phyloP scores from a whole-genome alignment of 2,888 invertebrate species.

The Folsomia candida region DNA sequence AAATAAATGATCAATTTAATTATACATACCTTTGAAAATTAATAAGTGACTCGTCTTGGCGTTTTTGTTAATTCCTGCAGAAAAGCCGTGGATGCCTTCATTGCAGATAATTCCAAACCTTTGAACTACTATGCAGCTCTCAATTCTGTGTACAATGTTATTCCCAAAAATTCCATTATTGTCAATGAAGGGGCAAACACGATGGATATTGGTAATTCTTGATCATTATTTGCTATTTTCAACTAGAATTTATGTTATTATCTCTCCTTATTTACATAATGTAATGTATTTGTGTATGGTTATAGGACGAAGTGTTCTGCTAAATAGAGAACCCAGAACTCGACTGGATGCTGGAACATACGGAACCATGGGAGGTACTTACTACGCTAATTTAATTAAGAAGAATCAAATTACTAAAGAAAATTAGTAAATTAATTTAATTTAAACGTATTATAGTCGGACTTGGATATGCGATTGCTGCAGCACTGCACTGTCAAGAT shows the following conservation, averaged over 20 bases:
- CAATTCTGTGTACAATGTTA: constrained; percentile 70
- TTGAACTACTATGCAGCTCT: constrained; percentile 93
- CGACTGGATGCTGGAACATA: constrained; percentile 80
- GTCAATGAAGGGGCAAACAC: constrained; percentile 98
- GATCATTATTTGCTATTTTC: too few species aligned
- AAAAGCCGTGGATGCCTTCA: constrained; percentile 60
- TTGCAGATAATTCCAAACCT: constrained; percentile 69
- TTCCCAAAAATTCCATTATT: constrained; percentile 81
- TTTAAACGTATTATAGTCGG: too few species aligned
- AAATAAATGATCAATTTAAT: constrained; percentile 55
- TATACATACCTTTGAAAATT: neutral
- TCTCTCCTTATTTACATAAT: too few species aligned
- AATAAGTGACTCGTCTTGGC: constrained; percentile 9
- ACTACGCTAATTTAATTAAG: too few species aligned
- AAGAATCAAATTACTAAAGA: constrained; percentile 62
- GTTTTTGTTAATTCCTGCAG: constrained; percentile 28
- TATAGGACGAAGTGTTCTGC: constrained; percentile 74
- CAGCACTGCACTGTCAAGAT: constrained; percentile 84
- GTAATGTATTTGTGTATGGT: too few species aligned
- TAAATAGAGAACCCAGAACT: constrained; percentile 78
- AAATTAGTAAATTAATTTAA: too few species aligned
- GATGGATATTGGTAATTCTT: constrained; percentile 87
- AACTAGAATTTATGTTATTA: too few species aligned
- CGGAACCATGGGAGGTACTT: constrained; percentile 45
- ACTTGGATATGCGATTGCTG: constrained; percentile 85